Evolutionary conservation across 1,140 invertebrate genomes (phyloP).

Genomic region (Cataglyphis hispanica): DNA sequence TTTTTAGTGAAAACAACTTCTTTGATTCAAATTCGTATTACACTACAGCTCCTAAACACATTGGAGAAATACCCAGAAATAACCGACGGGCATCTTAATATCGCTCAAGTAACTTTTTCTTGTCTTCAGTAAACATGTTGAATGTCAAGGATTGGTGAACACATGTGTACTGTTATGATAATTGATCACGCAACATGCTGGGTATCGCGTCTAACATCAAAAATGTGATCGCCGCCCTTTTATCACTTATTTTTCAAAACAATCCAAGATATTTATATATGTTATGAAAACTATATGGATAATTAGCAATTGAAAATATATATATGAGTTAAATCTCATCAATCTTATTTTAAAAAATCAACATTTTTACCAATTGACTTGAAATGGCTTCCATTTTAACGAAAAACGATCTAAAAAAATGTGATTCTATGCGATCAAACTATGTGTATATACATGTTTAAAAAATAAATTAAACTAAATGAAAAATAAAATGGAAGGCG

Average conservation of each 20-base stretch:
- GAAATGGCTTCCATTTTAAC: neutral
- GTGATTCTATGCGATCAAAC: neutral
- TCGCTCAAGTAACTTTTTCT: constrained; percentile 34
- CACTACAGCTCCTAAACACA: constrained; percentile 8
- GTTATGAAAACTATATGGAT: neutral
- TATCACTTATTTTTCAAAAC: constrained; percentile 5
- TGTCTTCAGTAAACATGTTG: constrained; percentile 42
- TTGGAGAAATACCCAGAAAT: constrained; percentile 55
- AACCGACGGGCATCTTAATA: constrained; percentile 54
- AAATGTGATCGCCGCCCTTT: neutral
- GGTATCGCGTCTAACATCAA: neutral
- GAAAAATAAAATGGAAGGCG: neutral
- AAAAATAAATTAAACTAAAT: neutral
- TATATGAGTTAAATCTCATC: neutral
- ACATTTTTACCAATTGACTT: neutral
- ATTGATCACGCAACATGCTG: constrained; percentile 13
- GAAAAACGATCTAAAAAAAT: neutral
- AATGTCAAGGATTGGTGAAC: constrained; percentile 64
- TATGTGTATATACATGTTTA: neutral
- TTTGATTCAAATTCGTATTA: neutral
- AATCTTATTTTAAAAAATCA: constrained; percentile 15
- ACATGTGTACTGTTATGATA: constrained; percentile 63
- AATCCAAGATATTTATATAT: constrained; percentile 7
- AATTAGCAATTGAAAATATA: neutral
- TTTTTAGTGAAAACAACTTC: neutral